phyloP scores from a whole-genome alignment of 2,113 vertebrate species.

The Poeciliopsis retropinna region DNA sequence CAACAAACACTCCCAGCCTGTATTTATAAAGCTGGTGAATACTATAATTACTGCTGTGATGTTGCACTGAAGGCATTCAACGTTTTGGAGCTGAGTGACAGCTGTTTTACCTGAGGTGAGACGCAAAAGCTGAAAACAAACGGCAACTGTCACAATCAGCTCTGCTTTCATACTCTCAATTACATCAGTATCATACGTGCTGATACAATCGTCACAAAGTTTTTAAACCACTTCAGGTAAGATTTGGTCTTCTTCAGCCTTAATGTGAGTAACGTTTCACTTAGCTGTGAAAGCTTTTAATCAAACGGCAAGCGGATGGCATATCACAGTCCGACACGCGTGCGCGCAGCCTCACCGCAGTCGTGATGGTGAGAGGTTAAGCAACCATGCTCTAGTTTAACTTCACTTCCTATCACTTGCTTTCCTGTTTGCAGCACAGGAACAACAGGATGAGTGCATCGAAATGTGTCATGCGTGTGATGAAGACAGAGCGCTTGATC shows the following conservation, averaged over 20 bases:
- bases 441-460: slow-evolving; percentile 46
- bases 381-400: slow-evolving; percentile 36
- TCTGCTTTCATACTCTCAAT: not conserved
- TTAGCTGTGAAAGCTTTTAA: not conserved
- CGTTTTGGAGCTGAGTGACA: slow-evolving; percentile 29
- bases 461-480: not conserved
- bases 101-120: not conserved
- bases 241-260: not conserved
- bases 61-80: slow-evolving; percentile 49
- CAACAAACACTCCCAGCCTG: slow-evolving; percentile 27
- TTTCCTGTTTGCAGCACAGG: slow-evolving; percentile 56
- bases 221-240: not conserved
- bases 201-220: not conserved
- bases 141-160: not conserved
- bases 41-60: slow-evolving; percentile 52
- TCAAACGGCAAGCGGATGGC: not conserved
- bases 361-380: slow-evolving; percentile 13
- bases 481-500: not conserved
- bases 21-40: slow-evolving; percentile 23
- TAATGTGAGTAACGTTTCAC: not conserved
- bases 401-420: slow-evolving; percentile 61
- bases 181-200: not conserved
- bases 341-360: slow-evolving; percentile 1
- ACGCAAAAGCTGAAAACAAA: slow-evolving; percentile 23
- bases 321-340: not conserved